Base-by-base conservation (phyloP, 2,113 vertebrate genomes). In the Shinisaurus crocodilurus region DNA sequence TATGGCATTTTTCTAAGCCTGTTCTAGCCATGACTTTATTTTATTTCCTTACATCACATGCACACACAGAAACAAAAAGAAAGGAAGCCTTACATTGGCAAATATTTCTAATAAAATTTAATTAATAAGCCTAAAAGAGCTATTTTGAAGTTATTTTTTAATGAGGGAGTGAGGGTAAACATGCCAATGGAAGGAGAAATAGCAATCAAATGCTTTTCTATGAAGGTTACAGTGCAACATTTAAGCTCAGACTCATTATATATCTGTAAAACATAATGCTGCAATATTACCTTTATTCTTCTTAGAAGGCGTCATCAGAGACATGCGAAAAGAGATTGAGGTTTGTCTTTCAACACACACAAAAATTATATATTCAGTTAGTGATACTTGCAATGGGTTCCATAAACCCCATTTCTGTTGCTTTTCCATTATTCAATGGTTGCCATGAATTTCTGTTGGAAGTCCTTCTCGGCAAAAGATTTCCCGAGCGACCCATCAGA, bases 61-160 rank as follows among this genome's bases (percentile, higher is more conserved):
- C 12, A 60, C 60, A 63, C 60, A 63, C 60, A 63, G 9, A 91
- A 83, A 93, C 34, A 60, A 60, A 83, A 45, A n/a, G 29, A 57
- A 67, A 15, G 16, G 37, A 50, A 6, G 40, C 54, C 48, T 57
- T 82, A 93, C 93, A 65, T 45, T 92, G 34, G 65, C 93, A 92
- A 92, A 79, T 37, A 43, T 92, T 93, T 88, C 72, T 69, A 90
- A 93, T 94, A 84, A 83, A 93, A 65, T 65, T 18, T 83, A 70
- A 70, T 86, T 90, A 74, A 85, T 93, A 86, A 92, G 86, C 90
- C 89, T 79, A 91, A 90, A 45, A 86, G 7, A 83, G 92, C 67
- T 83, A n/a, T 75, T 90, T 57, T 91, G 90, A 80, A 84, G 34
- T 67, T 57, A 77, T 43, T 77, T 67, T 75, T 89, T 88, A 91